Evolutionary conservation across 2,888 invertebrate species (phyloP), one percentile per base, ranked within the genome.

Genomic region (Beris chalybata): DNA sequence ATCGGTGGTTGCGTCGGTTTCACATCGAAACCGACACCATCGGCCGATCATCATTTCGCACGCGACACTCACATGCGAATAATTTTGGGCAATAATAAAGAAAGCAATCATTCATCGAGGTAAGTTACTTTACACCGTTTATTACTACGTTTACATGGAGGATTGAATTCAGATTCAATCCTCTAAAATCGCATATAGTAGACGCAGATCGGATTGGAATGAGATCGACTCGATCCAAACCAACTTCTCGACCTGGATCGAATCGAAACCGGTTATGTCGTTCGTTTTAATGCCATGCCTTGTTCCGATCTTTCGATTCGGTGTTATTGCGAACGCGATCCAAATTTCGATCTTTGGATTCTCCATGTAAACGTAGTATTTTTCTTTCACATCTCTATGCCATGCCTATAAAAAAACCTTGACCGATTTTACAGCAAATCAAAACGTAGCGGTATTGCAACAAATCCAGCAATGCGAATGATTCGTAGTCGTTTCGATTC

Each of bases 61-160:
- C 83, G 93, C n/a, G 93, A 94, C 77, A 93, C 93, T 0, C 94
- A 94, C 75, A 94, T 94, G 93, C 84, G 93, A 70, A 94, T 94
- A 71, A 94, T 94, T 73, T 81, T 94, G 70, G 91, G 91, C 0
- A 85, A 86, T 43, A 73, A 71, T 55, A 82, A 81, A 65, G 80
- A 81, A 66, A 78, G 75, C 70, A 80, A 78, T 73, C 74, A 79
- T 56, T 76, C 76, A 66, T 79, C 80, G 9, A 75, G 78, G 80
- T 79, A 65, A 74, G 70, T 45, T 47, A 5, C 11, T n/a, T 44
- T n/a, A 44, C 44, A 4, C n/a, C 44, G 3, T 22, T 22, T 22
- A 22, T 22, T n/a, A n/a, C n/a, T n/a, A n/a, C n/a, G n/a, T n/a
- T n/a, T n/a, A n/a, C n/a, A n/a, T n/a, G n/a, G n/a, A n/a, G n/a